A percentile compares a stretch with the other conserved stretches of the same genome.
Evolutionary conservation across 2,113 vertebrate species (phyloP).

Genomic region (Potamarius usumacintae): DNA sequence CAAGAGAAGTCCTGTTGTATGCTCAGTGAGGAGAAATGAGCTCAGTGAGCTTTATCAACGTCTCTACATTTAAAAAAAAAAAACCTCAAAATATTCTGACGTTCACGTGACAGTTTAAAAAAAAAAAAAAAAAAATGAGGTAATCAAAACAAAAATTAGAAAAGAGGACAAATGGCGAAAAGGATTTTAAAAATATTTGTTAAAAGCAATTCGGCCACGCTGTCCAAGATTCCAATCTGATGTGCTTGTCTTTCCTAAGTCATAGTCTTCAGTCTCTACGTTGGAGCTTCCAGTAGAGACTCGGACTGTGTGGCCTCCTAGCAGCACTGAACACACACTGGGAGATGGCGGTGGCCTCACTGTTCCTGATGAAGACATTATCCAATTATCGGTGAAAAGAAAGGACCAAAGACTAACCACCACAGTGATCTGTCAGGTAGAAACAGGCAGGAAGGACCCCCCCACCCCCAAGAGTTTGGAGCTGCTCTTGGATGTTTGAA

Average conservation of each 20-base stretch:
- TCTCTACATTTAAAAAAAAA: neutral
- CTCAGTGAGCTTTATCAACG: neutral
- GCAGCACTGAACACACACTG: slow-evolving; percentile 37
- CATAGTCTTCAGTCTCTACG: slow-evolving; percentile 28
- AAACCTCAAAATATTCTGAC: slow-evolving; percentile 3
- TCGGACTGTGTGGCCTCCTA: slow-evolving; percentile 29
- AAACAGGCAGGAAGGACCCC: slow-evolving; percentile 80
- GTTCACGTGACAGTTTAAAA: neutral
- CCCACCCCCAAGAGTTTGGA: slow-evolving; percentile 79
- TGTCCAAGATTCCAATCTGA: slow-evolving; percentile 48
- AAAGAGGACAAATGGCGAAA: slow-evolving; percentile 37
- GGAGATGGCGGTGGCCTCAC: slow-evolving; percentile 41
- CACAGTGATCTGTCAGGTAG: slow-evolving; percentile 73
- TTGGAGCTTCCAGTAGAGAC: slow-evolving; percentile 34
- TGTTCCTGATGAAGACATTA: slow-evolving; percentile 31
- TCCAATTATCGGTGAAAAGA: slow-evolving; percentile 46
- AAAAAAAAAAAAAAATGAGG: slow-evolving; percentile 31
- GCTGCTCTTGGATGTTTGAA: slow-evolving; percentile 65
- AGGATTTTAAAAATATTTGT: slow-evolving; percentile 35
- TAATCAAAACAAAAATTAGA: slow-evolving; percentile 42
- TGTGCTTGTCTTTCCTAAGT: slow-evolving; percentile 48
- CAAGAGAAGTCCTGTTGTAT: slow-evolving; percentile 6
- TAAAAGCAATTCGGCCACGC: slow-evolving; percentile 35
- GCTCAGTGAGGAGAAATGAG: neutral
- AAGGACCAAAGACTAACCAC: slow-evolving; percentile 23